Base-by-base conservation (phyloP, 1,140 invertebrate species). In the Lucilia cuprina region DNA sequence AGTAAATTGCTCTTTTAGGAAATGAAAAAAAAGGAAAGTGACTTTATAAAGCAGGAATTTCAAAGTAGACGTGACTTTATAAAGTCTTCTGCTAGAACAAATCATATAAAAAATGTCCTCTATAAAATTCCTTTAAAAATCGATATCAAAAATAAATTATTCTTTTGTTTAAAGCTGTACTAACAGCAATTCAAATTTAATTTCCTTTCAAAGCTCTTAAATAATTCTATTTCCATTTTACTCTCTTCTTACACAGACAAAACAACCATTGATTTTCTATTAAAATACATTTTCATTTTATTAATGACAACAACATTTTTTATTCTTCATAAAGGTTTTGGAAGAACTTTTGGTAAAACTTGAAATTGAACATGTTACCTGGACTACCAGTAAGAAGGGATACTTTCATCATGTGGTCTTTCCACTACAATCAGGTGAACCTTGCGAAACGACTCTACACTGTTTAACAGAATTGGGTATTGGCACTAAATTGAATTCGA, bases 391-490 rank as follows among this genome's bases (percentile, higher is more conserved):
- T 87, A 94, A 94, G 87, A 92, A 91, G 34, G 93, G 94, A 70
- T 93, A 94, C 89, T 95, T 94, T 87, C 94, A 93, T 88, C 93
- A 95, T 91, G 94, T 95, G 30, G 93, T 94, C 82, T 95, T 95
- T 88, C 94, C 95, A 14, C 91, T 95, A 82, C 91, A 93, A 84
- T 93, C 94, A 17, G 95, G 95, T 60, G 94, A 95, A 83, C 91
- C 92, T 60, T 95, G 94, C 86, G 95, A 95, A 88, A 95, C 94
- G 75, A 94, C 94, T 87, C 90, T 95, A 78, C 94, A 95, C 87
- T 95, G 94, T 86, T 92, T 95, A 70, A 95, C 94, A 1, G 93
- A 95, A 89, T 91, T 95, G 86, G 94, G 94, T 30, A 95, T 95
- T 85, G 95, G 95, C 60, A 93, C 93, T 21, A 93, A 93, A 88